Percentiles rank a stretch among this genome's conserved stretches.
These are phyloP conservation scores for Benthosema pterotum DNA, from an alignment of 2,797 vertebrate genomes.

Conservation along the genomic window DNA sequence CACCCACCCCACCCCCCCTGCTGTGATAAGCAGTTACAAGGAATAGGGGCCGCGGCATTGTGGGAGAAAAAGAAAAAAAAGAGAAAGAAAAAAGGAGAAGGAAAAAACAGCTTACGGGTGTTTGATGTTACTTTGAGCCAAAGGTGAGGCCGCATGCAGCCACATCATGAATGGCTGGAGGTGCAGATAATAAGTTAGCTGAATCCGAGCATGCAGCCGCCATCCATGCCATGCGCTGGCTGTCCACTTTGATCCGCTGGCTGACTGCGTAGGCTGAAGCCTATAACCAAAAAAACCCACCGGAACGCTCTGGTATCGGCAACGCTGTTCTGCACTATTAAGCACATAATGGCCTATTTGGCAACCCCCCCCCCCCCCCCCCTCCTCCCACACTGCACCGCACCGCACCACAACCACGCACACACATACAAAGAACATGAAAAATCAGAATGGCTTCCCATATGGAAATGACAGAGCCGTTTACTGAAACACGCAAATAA, in stretches of 20 bases:
- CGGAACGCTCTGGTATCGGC: constrained; percentile 18
- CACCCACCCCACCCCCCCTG: too few species aligned
- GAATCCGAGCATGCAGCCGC: too few species aligned
- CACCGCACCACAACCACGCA: neutral
- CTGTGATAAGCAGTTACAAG: constrained; percentile 60
- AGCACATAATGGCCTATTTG: constrained; percentile 1
- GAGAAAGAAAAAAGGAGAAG: constrained; percentile 10
- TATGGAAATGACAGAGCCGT: constrained; percentile 46
- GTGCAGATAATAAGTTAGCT: constrained; percentile 22
- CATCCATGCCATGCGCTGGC: neutral
- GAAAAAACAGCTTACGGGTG: constrained; percentile 32
- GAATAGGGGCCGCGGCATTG: constrained; percentile 15
- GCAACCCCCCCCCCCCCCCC: neutral
- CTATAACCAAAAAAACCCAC: constrained; percentile 41
- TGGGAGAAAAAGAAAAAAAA: constrained; percentile 2
- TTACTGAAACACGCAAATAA: constrained; percentile 49
- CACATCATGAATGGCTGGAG: constrained; percentile 40
- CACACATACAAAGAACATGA: constrained; percentile 14
- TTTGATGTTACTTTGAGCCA: constrained; percentile 59
- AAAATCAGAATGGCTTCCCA: constrained; percentile 22
- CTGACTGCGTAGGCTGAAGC: constrained; percentile 32
- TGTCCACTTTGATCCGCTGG: constrained; percentile 31
- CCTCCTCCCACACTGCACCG: too few species aligned
- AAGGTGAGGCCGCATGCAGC: constrained; percentile 46
- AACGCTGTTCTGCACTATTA: constrained; percentile 13